Conservation (phyloP, 2,113 vertebrate species). For the Oreochromis aureus region DNA sequence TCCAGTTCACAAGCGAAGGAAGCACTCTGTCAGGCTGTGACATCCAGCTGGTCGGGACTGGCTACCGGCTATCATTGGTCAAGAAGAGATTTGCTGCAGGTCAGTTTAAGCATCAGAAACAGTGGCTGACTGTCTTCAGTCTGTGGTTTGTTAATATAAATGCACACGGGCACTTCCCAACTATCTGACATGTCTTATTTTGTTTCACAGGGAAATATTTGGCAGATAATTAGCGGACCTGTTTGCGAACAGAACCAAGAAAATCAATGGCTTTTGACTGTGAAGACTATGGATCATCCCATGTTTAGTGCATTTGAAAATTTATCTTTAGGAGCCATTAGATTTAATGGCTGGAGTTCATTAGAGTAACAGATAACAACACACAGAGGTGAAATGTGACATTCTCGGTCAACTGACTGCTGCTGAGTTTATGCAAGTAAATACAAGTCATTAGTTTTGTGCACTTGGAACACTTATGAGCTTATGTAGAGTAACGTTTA, state of each 20-base stretch:
- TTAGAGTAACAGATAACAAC: not conserved
- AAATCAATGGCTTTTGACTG: conserved; percentile 54
- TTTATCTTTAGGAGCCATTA: not conserved
- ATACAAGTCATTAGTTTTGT: conserved; percentile 41
- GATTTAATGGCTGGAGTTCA: not conserved
- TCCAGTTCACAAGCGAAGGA: conserved; percentile 97
- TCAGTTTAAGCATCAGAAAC: conserved; percentile 44
- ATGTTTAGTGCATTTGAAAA: conserved; percentile 29
- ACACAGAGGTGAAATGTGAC: conserved; percentile 11
- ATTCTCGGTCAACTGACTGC: conserved; percentile 26
- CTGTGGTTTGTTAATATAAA: not conserved
- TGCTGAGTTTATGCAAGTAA: conserved; percentile 65
- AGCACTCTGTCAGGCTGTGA: conserved; percentile 93
- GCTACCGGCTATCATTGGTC: conserved; percentile 93
- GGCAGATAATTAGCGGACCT: conserved; percentile 86
- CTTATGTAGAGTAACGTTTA: conserved; percentile 23
- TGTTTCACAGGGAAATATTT: conserved; percentile 90
- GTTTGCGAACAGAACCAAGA: conserved; percentile 15
- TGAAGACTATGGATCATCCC: conserved; percentile 52
- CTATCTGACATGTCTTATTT: conserved; percentile 6
- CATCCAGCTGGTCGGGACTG: conserved; percentile 90
- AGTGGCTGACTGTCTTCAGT: not conserved
- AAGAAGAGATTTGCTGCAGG: conserved; percentile 98
- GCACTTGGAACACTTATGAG: conserved; percentile 20
- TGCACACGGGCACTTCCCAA: not conserved